Evolutionary conservation across 1,140 invertebrate species (phyloP), one percentile per base, ranked within the genome.

Genomic region (Rhysida immarginata): DNA sequence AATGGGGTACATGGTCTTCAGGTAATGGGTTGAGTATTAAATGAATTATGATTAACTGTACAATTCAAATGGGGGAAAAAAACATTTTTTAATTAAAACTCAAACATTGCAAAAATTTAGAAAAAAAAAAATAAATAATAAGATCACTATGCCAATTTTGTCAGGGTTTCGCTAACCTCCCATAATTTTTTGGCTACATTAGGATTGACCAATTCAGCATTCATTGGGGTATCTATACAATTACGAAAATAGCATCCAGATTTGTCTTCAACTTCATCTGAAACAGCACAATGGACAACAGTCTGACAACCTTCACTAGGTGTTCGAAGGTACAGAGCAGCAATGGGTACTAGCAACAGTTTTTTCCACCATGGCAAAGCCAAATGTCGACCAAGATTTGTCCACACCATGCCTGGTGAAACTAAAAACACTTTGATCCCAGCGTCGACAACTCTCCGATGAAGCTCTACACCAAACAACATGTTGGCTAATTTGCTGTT

Each of bases 401-500:
- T 90, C 55, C 84, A 84, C 21, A 84, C 84, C 66, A 89, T 86
- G 25, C 90, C 89, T 21, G 89, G 90, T 64, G 87, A 88, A 49
- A 85, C 76, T 35, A 79, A 77, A 64, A 85, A 83, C 2, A 85
- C 81, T 59, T 78, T 79, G 11, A 90, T 74, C 35, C 78, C 79
- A 26, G 68, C 50, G 16, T 58, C 61, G 61, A 50, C n/a, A n/a
- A 57, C 18, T 5, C 42, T 16, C 16, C 14, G 20, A 50, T 13
- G 18, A 16, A 53, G 14, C 23, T 49, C 46, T 58, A 29, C 8
- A 20, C 35, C 26, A 25, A 24, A 50, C 24, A 50, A 81, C 2
- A 76, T 74, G 64, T 87, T 85, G 58, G 82, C 83, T 44, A 89
- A 69, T 70, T 90, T 90, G 0, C 83, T 86, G 65, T 85, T 85